Percentiles rank a stretch among this genome's conserved stretches.
Conservation (phyloP, 2,888 invertebrate genomes). For the Euzetes globulus region DNA sequence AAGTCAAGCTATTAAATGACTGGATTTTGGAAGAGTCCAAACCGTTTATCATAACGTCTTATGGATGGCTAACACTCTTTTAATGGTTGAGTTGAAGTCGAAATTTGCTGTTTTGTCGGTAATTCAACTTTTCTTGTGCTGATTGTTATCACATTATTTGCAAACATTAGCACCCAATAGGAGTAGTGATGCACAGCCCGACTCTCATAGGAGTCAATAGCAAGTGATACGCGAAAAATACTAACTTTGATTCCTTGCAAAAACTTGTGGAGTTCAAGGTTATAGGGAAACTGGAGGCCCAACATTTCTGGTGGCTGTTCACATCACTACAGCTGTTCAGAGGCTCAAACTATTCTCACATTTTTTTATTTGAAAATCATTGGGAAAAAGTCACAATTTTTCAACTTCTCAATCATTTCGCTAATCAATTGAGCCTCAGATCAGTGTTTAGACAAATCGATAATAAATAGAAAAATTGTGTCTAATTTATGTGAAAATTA, state of each 20-base stretch:
- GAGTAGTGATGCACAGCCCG: neutral
- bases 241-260: neutral
- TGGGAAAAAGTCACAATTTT: neutral
- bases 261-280: conserved; percentile 20
- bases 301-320: neutral
- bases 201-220: neutral
- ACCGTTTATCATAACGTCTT: neutral
- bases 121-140: conserved; percentile 10
- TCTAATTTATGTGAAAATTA: too few species aligned
- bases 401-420: too few species aligned
- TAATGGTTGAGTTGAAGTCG: neutral
- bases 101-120: neutral
- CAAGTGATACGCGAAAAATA: neutral
- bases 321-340: neutral
- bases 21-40: neutral
- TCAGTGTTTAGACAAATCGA: too few species aligned
- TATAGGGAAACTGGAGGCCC: conserved; percentile 18
- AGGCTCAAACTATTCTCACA: neutral
- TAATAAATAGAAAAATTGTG: too few species aligned
- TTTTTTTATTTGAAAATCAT: neutral
- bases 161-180: neutral
- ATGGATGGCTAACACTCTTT: neutral
- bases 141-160: conserved; percentile 11
- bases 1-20: too few species aligned
- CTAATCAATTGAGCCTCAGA: too few species aligned